Base-by-base conservation (phyloP, 1,140 invertebrate species). In the Triops longicaudatus region DNA sequence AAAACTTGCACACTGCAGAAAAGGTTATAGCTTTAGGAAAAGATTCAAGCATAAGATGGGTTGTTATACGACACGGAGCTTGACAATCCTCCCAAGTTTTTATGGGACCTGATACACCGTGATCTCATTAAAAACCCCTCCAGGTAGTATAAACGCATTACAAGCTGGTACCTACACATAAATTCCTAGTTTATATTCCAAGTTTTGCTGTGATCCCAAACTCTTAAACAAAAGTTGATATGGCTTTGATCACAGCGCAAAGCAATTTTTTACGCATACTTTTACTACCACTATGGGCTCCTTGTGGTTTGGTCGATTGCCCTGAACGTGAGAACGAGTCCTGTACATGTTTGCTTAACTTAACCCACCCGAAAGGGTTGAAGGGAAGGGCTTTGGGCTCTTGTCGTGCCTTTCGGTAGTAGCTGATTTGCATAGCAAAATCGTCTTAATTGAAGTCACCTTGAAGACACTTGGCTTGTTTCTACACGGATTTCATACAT, bases 61-160 rank as follows among this genome's bases (percentile, higher is more conserved):
- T 63, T 63, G 50, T 63, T 63, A 63, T 63, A 63, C 50, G 50
- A 63, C 50, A 63, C 22, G 10, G 50, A 63, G 50, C 50, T 63
- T 63, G 50, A 63, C 50, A 63, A 63, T 63, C 31, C 31, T n/a
- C n/a, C 50, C 10, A 63, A 63, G 50, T 63, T 63, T 63, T 63
- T 63, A 63, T 63, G 50, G 50, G 50, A 63, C n/a, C 44, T 63
- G 50, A 63, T 63, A 63, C 50, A 63, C 50, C 50, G 50, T 63
- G 50, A 63, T 63, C 50, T 63, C 50, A 63, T 63, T 63, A 63
- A 63, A 63, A 17, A 4, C 50, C 44, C 50, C 50, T 6, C 14
- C 4, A 22, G 50, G 50, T 63, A 63, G 17, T n/a, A 63, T 22
- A 22, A n/a, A 63, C 31, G 22, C 22, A 63, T 63, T 63, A 63